A percentile compares a stretch with the other conserved stretches of the same genome.
phyloP scores from a whole-genome alignment of 1,140 invertebrate genomes.

The Drosophila jambulina region DNA sequence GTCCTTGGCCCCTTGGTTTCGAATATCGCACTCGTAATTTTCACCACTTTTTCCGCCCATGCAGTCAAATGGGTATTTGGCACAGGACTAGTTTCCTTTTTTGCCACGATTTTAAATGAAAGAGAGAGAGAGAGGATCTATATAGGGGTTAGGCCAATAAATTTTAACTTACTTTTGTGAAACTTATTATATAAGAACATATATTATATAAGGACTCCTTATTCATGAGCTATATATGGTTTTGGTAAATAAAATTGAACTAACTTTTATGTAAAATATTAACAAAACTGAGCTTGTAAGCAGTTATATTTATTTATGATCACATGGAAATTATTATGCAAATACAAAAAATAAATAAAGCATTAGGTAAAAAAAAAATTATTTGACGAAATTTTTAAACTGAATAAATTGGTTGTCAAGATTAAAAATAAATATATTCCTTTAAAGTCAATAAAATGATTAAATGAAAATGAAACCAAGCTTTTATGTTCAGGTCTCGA shows the following conservation, averaged over 20 bases:
- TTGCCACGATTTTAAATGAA: neutral
- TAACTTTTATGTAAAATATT: neutral
- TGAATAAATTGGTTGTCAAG: no score
- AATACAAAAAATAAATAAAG: neutral
- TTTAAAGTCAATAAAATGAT: no score
- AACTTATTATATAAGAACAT: no score
- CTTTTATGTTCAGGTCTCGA: neutral
- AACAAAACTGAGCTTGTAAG: neutral
- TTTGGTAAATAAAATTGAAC: neutral
- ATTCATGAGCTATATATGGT: neutral
- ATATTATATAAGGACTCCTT: no score
- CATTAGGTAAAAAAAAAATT: no score
- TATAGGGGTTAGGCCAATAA: neutral
- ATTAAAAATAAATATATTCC: no score
- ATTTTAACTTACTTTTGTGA: neutral
- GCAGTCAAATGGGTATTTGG: constrained; percentile 53
- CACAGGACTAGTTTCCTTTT: constrained; percentile 24
- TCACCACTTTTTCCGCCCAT: constrained; percentile 42
- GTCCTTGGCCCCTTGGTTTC: constrained; percentile 18
- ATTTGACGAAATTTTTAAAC: neutral
- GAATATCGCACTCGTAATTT: constrained; percentile 47
- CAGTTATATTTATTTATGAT: neutral
- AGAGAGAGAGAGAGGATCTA: no score
- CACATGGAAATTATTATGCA: neutral
- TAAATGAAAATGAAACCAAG: no score